Percentiles rank a stretch among this genome's conserved stretches.
These are phyloP conservation scores for Sialia sialis DNA, from an alignment of 2,113 vertebrate species.

Conservation along the genomic window DNA sequence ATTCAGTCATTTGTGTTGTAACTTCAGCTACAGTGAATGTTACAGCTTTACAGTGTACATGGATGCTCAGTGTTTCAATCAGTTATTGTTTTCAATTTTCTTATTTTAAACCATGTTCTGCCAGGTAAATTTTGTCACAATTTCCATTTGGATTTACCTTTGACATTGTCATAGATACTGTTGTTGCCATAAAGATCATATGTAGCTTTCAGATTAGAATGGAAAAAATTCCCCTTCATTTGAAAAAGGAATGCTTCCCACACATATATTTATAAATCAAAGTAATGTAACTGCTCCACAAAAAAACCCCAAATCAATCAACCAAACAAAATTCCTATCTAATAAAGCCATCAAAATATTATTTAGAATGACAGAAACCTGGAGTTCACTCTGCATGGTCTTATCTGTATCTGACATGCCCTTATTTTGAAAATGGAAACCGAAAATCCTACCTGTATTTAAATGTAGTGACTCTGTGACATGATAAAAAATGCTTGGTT, in stretches of 20 bases:
- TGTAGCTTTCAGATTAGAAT: neutral
- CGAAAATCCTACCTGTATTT: neutral
- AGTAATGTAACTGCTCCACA: neutral
- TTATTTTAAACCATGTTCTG: neutral
- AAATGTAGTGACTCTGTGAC: neutral
- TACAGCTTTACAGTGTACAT: neutral
- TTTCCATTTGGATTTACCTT: neutral
- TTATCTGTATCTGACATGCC: neutral
- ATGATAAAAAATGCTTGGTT: neutral
- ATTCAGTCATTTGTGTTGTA: neutral
- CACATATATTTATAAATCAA: neutral
- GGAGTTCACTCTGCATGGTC: neutral
- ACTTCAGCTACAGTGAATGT: neutral
- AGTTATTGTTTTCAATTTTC: neutral
- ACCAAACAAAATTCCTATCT: neutral
- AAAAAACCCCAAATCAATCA: fast-evolving
- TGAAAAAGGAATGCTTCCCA: neutral
- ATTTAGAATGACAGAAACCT: neutral
- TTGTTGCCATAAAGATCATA: neutral
- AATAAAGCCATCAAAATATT: neutral
- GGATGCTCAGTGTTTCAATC: neutral
- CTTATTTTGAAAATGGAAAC: neutral
- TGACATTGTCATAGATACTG: neutral
- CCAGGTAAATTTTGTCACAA: neutral
- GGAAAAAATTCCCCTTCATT: neutral